phyloP scores from a whole-genome alignment of 2,797 vertebrate genomes.

The Gallinago nigripennis region DNA sequence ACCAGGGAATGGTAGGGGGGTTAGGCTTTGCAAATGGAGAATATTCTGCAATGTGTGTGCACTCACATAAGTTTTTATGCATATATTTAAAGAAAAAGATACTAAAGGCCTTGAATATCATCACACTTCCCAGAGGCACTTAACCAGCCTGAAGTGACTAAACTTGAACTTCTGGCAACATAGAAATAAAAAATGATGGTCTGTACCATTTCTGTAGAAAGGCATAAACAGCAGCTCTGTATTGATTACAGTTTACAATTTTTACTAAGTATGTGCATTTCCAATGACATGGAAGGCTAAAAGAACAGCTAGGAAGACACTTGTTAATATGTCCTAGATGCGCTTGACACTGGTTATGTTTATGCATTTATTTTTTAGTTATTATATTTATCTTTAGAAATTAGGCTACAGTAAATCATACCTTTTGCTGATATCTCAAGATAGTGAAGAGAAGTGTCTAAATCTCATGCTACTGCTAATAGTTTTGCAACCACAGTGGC shows the following conservation, averaged over 20 bases:
- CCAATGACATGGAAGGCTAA: neutral
- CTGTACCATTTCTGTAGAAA: neutral
- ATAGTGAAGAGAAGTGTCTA: neutral
- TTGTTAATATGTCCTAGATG: neutral
- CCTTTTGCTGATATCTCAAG: neutral
- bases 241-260: neutral
- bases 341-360: neutral
- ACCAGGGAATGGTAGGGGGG: fast-evolving
- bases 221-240: neutral
- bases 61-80: neutral
- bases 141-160: neutral
- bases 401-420: neutral
- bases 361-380: neutral
- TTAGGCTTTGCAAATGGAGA: neutral
- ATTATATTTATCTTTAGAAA: neutral
- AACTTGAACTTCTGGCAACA: neutral
- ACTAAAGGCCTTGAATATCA: neutral
- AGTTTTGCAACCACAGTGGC: neutral
- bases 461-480: neutral
- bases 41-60: neutral
- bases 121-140: neutral
- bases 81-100: neutral
- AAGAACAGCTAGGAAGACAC: neutral
- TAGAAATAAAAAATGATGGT: neutral
- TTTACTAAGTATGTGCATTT: neutral